Evolutionary conservation across 2,113 vertebrate genomes (phyloP), one percentile per base, ranked within the genome.

Genomic region (Neolamprologus sp.): DNA sequence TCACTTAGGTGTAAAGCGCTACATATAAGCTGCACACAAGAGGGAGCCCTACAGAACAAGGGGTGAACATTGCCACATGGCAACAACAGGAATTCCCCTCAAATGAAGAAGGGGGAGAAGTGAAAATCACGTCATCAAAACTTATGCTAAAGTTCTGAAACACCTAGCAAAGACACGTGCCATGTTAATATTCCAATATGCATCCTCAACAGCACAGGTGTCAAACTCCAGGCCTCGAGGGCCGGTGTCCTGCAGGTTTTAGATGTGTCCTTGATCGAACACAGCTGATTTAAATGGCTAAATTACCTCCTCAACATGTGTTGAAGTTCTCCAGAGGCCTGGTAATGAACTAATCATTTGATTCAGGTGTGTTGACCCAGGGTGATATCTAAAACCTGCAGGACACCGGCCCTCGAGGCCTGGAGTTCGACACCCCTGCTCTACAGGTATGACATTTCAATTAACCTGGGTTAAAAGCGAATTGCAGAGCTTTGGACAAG

Each of bases 21-120:
- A 17, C 87, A 79, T 7, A 47, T 8, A 2, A 26, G 57, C 6
- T 21, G 33, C 1, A 23, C 94, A 90, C 85, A 63, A 85, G 94
- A 60, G 89, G 92, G 92, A 49, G 91, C 81, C 5, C 58, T 10
- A 26, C 2, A 26, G 11, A 37, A 4, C 6, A 28, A 8, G 65
- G 37, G n/a, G 3, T 51, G 81, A 53, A 35, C 8, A 30, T 30
- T 6, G 9, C 49, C 86, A 93, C 71, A 47, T 79, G 28, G 28
- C 10, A 65, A 17, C 4, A 13, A 9, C 14, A 35, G 54, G n/a
- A 73, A 73, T 45, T 21, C 23, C 49, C 21, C 82, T 40, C 9
- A 68, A 53, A n/a, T 68, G 9, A 53, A 54, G 10, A 54, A 35
- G 30, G 13, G 19, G 7, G 2, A 30, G 40, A 7, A 10, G 14